These are phyloP conservation scores for Rafetus swinhoei DNA, from an alignment of 2,113 vertebrate species.

Conservation along the genomic window DNA sequence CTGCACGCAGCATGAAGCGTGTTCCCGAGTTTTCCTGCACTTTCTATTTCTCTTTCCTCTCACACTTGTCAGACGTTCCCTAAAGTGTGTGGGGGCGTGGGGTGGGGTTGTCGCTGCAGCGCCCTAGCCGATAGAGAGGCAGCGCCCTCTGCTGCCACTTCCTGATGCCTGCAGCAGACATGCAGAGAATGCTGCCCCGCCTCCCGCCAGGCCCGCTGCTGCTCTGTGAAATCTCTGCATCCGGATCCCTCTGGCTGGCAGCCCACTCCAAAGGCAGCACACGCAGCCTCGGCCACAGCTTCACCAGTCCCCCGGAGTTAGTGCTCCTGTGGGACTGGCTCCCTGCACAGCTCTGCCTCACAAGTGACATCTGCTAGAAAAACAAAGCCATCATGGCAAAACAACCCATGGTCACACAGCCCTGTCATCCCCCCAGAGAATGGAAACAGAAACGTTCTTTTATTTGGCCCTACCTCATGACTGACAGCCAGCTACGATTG, in stretches of 20 bases:
- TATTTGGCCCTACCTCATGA: background rate
- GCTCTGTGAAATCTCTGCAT: background rate
- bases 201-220: background rate
- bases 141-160: background rate
- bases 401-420: background rate
- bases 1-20: background rate
- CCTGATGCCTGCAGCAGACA: background rate
- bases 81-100: accelerated
- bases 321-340: background rate
- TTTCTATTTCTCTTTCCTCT: background rate
- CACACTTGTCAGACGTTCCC: background rate
- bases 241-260: background rate
- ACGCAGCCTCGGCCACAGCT: background rate
- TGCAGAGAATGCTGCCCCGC: background rate
- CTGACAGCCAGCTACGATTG: background rate
- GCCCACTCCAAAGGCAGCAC: background rate
- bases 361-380: background rate
- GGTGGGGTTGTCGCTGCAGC: accelerated
- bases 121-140: accelerated
- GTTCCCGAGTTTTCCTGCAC: background rate
- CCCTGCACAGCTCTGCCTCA: background rate
- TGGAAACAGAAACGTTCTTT: background rate
- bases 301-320: background rate
- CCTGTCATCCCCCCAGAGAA: background rate
- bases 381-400: background rate